Conservation (phyloP, 2,113 vertebrate species). For the Hucho hucho region DNA sequence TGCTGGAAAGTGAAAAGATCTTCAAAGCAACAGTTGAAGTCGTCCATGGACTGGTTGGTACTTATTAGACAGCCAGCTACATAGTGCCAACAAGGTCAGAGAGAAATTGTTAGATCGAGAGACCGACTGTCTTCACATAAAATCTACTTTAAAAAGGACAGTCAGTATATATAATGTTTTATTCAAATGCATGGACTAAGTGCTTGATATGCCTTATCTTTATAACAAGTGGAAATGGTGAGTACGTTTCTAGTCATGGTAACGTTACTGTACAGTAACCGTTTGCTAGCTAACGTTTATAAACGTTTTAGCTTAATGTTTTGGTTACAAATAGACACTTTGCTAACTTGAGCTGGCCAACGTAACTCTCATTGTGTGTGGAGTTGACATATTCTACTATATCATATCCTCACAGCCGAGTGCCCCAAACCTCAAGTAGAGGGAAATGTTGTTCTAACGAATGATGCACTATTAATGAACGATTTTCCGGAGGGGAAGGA, state of each 20-base stretch:
- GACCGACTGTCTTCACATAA: too few species aligned
- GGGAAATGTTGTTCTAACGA: background rate
- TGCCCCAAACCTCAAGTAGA: constrained; percentile 44
- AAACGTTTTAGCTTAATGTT: background rate
- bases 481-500: constrained; percentile 8
- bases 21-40: too few species aligned
- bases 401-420: constrained; percentile 32
- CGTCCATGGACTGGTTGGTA: too few species aligned
- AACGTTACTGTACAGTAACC: background rate
- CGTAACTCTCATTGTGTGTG: background rate
- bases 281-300: background rate
- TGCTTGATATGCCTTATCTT: background rate
- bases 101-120: too few species aligned
- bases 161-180: too few species aligned
- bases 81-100: too few species aligned
- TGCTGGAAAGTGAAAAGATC: too few species aligned
- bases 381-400: background rate
- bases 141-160: too few species aligned
- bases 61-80: too few species aligned
- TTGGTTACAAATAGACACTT: too few species aligned
- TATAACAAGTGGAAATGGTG: background rate
- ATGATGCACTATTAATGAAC: constrained; percentile 37
- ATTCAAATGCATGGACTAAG: background rate
- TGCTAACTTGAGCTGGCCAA: background rate
- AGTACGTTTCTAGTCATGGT: background rate